Evolutionary conservation across 2,797 vertebrate species (phyloP), one percentile per base, ranked within the genome.

Genomic region (Podargus strigoides): DNA sequence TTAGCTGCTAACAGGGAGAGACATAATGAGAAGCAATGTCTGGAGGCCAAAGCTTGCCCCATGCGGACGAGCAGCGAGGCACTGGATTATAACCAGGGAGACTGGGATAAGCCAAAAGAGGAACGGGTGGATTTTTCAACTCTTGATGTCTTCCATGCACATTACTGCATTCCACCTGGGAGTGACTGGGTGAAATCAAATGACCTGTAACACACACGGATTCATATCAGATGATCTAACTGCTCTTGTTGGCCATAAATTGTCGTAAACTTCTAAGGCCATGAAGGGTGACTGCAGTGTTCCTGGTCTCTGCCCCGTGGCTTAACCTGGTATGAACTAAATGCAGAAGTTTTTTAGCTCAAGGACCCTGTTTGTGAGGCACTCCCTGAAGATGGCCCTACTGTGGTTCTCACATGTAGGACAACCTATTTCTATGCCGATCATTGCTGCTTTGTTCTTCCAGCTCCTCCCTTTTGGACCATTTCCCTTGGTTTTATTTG

Each of bases 391-490:
- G 73, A 55, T 62, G 87, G 41, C 56, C 81, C 70, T 83, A 74
- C 39, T 4, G 0, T 15, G 82, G n/a, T 41, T 42, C 76, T 94
- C 22, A 4, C 37, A 36, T 22, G 3, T 12, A 86, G 62, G 58
- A 62, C 58, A 59, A 86, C 69, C 79, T 63, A 11, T 73, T 91
- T 73, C 79, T 58, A 4, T 28, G 53, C 64, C 0, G 4, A 18
- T 80, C 6, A 0, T 47, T 53, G 46, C 76, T 86, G 69, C 79
- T 94, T 94, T 93, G 82, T 91, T 85, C 83, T 89, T 53, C 55
- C 73, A 88, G 73, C 83, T 94, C 76, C 91, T 95, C 85, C 93
- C 85, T 78, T 58, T 19, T 56, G 72, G 68, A 8, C 66, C 78
- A 30, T 86, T 95, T 85, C 49, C 85, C 87, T 77, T 39, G 52